Base-by-base conservation (phyloP, 2,888 invertebrate species). In the Physocephala rufipes region DNA sequence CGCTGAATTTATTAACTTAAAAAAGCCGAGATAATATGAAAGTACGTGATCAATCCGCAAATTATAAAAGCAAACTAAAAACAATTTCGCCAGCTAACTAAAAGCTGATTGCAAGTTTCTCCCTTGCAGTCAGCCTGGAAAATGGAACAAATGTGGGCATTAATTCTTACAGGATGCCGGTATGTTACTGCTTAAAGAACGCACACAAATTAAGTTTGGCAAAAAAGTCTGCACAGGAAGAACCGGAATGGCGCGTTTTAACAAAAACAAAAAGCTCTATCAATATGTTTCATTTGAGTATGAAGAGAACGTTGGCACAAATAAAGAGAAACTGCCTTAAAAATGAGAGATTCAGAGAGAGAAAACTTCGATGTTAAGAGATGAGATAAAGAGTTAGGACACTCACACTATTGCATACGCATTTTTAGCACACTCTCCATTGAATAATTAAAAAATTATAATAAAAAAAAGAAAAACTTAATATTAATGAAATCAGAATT, bases 41-140 rank as follows among this genome's bases (percentile, higher is more conserved):
- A 73, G 79, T 78, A 79, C 81, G 82, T 83, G 81, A 80, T 82
- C 76, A 81, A 78, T 78, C 83, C 78, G 78, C 83, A 78, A 79
- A 78, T 82, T 79, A 78, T 81, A 79, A 82, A 82, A 82, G 80
- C 81, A 81, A 82, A 82, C 82, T 82, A 79, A 83, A 71, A 71
- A 69, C 16, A 43, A 53, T 36, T 16, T 15, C 55, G 59, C 5
- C 68, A 62, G 70, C 63, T 51, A 43, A 24, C 62, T 71, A 53
- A 61, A 58, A 66, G 67, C 21, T 36, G 28, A 47, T 21, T 59
- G 58, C 69, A 45, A 64, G 65, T 63, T 74, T 73, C 71, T 67
- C 71, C 67, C n/a, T n/a, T n/a, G n/a, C n/a, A n/a, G n/a, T n/a
- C n/a, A n/a, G n/a, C n/a, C n/a, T n/a, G n/a, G 51, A 28, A 53